Conservation (phyloP, 2,888 invertebrate species). For the Cephus pulcher region DNA sequence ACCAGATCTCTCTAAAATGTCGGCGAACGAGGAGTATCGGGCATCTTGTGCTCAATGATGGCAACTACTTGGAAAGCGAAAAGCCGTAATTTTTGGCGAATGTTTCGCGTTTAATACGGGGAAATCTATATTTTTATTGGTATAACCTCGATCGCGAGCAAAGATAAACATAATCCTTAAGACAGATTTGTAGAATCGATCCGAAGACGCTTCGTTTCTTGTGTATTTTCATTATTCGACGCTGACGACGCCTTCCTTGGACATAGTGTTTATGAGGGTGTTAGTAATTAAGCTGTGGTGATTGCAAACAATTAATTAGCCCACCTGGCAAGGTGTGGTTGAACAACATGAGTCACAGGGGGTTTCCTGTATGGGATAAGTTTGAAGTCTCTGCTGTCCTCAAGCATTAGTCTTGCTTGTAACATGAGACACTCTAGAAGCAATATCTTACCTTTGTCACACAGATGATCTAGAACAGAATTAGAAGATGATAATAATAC, state of each 20-base stretch:
- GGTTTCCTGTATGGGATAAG: not conserved
- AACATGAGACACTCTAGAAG: not conserved
- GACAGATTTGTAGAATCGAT: not conserved
- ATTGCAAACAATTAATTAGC: not conserved
- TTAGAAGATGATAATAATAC: not conserved
- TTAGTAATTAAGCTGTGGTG: not conserved
- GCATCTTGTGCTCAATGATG: not conserved
- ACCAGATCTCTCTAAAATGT: not conserved
- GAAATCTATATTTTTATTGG: not conserved
- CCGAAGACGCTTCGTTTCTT: not conserved
- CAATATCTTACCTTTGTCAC: not conserved
- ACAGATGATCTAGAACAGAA: not conserved
- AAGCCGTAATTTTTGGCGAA: not conserved
- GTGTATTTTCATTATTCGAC: not conserved
- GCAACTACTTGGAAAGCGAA: not conserved
- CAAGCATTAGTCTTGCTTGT: not conserved
- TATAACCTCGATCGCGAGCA: conserved; percentile 1
- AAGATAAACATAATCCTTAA: not conserved
- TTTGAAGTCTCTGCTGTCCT: not conserved
- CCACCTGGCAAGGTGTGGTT: conserved; percentile 1
- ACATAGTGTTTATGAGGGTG: not conserved
- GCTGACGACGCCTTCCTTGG: not conserved
- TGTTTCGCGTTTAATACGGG: not conserved
- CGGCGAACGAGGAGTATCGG: not conserved
- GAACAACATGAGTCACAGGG: not conserved